phyloP scores from a whole-genome alignment of 2,888 invertebrate genomes.

The Drosophila picticornis region DNA sequence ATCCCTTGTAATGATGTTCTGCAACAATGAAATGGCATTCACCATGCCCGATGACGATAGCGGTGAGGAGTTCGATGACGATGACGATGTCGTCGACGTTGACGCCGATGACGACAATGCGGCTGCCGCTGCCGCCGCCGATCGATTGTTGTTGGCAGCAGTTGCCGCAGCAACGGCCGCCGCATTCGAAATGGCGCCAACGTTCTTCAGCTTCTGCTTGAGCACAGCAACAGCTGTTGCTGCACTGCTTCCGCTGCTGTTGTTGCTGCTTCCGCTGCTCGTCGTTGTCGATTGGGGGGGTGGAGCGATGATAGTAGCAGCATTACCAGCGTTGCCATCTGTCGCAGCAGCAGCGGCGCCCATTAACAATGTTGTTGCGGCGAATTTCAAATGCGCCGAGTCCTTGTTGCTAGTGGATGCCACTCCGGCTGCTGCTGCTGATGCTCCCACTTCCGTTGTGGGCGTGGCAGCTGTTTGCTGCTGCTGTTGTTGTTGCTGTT shows the following conservation, averaged over 20 bases:
- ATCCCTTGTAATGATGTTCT: slow-evolving; percentile 90
- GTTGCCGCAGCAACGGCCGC: slow-evolving; percentile 63
- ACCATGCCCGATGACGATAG: slow-evolving; percentile 83
- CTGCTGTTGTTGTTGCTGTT: slow-evolving; percentile 64
- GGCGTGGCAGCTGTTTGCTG: slow-evolving; percentile 59
- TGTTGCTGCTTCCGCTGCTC: slow-evolving; percentile 16
- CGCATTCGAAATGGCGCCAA: slow-evolving; percentile 54
- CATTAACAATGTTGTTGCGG: slow-evolving; percentile 75
- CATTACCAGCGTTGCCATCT: slow-evolving; percentile 70
- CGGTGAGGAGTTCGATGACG: slow-evolving; percentile 83
- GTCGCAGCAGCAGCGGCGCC: slow-evolving; percentile 82
- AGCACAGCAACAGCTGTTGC: slow-evolving; percentile 77
- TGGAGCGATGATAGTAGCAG: slow-evolving; percentile 46
- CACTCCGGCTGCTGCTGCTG: slow-evolving; percentile 34
- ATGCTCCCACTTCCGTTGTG: slow-evolving; percentile 38
- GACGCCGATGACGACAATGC: slow-evolving; percentile 71
- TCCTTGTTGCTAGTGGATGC: slow-evolving; percentile 50
- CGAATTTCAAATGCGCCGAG: slow-evolving; percentile 79
- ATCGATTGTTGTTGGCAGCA: slow-evolving; percentile 64
- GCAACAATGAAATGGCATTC: slow-evolving; percentile 82
- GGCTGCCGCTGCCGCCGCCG: slow-evolving; percentile 79
- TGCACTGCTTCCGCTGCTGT: slow-evolving; percentile 44
- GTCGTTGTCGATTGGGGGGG: slow-evolving; percentile 28
- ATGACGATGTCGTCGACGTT: slow-evolving; percentile 82
- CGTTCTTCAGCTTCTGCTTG: slow-evolving; percentile 78